These are phyloP conservation scores for Drosophila elegans DNA, from an alignment of 1,140 invertebrate species.

Conservation along the genomic window DNA sequence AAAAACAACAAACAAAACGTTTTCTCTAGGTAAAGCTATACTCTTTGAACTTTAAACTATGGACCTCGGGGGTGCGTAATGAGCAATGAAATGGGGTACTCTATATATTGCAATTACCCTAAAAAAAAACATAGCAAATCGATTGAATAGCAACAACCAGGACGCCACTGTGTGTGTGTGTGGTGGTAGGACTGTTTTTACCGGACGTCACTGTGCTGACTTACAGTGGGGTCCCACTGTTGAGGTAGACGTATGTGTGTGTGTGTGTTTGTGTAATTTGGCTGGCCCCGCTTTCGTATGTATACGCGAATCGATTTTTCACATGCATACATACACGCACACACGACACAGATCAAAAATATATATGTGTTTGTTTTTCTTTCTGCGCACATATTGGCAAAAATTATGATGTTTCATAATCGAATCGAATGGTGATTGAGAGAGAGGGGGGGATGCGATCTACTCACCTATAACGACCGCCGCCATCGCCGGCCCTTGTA, in stretches of 20 bases:
- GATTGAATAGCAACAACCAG: neutral
- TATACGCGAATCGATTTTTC: conserved; percentile 75
- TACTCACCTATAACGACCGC: conserved; percentile 81
- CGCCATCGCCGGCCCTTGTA: conserved; percentile 63
- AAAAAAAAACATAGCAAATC: neutral
- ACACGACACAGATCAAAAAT: conserved; percentile 33
- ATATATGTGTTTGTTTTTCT: conserved; percentile 35
- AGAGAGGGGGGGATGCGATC: no score
- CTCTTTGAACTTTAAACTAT: conserved; percentile 19
- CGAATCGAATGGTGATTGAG: neutral
- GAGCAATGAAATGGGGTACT: conserved; percentile 10
- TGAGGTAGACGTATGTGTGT: conserved; percentile 1
- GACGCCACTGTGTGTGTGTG: conserved; percentile 23
- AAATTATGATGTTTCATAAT: conserved; percentile 42
- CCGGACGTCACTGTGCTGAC: conserved; percentile 24
- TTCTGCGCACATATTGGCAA: conserved; percentile 29
- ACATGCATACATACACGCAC: conserved; percentile 45
- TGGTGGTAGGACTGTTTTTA: conserved; percentile 15
- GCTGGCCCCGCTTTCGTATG: conserved; percentile 50
- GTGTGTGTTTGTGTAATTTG: conserved; percentile 21
- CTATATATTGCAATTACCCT: neutral
- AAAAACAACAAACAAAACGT: conserved; percentile 67
- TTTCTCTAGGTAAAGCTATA: conserved; percentile 25
- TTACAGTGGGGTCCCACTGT: conserved; percentile 12
- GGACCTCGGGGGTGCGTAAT: conserved; percentile 6